Percentiles rank a stretch among this genome's conserved stretches.
phyloP scores from a whole-genome alignment of 2,888 invertebrate genomes.

The Tortrix viridana region DNA sequence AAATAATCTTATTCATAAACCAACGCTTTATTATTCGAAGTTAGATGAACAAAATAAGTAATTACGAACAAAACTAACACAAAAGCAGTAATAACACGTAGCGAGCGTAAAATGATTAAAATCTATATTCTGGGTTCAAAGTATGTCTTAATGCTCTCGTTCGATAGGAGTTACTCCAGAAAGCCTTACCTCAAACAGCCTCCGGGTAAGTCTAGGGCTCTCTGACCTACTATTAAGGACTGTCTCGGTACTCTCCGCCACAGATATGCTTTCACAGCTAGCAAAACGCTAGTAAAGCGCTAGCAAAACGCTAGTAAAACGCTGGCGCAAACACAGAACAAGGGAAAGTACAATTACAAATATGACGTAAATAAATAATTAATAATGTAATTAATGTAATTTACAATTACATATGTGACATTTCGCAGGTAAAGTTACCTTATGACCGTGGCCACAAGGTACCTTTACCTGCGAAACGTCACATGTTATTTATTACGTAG shows the following conservation, averaged over 20 bases:
- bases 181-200: slow-evolving; percentile 50
- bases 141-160: slow-evolving; percentile 34
- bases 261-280: slow-evolving; percentile 11
- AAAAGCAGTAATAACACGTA: slow-evolving; percentile 30
- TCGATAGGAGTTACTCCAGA: slow-evolving; percentile 31
- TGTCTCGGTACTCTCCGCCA: slow-evolving; percentile 67
- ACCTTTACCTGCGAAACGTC: no score
- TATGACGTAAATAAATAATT: no score
- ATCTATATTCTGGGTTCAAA: slow-evolving; percentile 29
- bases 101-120: slow-evolving; percentile 36
- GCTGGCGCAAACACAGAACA: neutral
- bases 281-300: slow-evolving; percentile 14
- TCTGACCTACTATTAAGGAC: slow-evolving; percentile 75
- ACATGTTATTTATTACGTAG: no score
- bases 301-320: neutral
- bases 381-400: no score
- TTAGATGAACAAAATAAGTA: neutral
- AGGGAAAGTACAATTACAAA: no score
- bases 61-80: slow-evolving; percentile 28
- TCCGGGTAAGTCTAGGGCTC: slow-evolving; percentile 58
- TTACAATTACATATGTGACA: no score
- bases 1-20: no score
- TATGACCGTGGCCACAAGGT: no score
- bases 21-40: no score
- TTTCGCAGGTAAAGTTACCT: no score